A percentile compares a stretch with the other conserved stretches of the same genome.
phyloP scores from a whole-genome alignment of 2,797 vertebrate species.

The Brachymystax lenok region DNA sequence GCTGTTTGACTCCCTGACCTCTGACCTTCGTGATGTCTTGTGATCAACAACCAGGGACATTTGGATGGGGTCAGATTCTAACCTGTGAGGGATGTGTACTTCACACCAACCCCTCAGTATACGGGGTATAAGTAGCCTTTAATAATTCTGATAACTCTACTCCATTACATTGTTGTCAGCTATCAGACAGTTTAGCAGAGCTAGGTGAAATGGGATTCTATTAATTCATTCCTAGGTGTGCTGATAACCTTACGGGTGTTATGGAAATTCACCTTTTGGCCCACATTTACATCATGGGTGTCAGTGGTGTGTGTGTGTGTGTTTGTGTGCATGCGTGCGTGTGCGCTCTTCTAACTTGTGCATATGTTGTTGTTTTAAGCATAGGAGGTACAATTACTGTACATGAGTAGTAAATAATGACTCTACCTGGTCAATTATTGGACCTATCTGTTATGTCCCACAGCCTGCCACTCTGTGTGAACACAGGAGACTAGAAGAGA shows the following conservation, averaged over 20 bases:
- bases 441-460: background rate
- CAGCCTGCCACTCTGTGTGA: background rate
- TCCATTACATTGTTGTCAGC: slow-evolving; percentile 70
- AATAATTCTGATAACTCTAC: slow-evolving; percentile 62
- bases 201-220: slow-evolving; percentile 38
- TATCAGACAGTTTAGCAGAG: slow-evolving; percentile 55
- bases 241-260: slow-evolving; percentile 47
- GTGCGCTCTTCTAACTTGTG: slow-evolving; percentile 2
- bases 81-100: slow-evolving; percentile 64
- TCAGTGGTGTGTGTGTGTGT: slow-evolving; percentile 13
- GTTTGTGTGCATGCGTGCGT: background rate
- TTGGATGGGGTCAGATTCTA: slow-evolving; percentile 65
- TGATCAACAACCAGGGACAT: slow-evolving; percentile 61
- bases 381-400: background rate
- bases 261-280: slow-evolving; percentile 25
- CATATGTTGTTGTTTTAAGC: background rate
- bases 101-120: slow-evolving; percentile 38
- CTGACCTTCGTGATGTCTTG: slow-evolving; percentile 60
- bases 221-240: slow-evolving; percentile 56
- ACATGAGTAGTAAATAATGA: background rate
- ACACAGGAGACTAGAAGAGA: background rate
- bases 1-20: slow-evolving; percentile 63
- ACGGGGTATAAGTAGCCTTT: slow-evolving; percentile 58
- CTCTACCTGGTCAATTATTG: background rate
- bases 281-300: slow-evolving; percentile 6